Conservation (phyloP, 2,113 vertebrate species). For the Rousettus leschenaultii region DNA sequence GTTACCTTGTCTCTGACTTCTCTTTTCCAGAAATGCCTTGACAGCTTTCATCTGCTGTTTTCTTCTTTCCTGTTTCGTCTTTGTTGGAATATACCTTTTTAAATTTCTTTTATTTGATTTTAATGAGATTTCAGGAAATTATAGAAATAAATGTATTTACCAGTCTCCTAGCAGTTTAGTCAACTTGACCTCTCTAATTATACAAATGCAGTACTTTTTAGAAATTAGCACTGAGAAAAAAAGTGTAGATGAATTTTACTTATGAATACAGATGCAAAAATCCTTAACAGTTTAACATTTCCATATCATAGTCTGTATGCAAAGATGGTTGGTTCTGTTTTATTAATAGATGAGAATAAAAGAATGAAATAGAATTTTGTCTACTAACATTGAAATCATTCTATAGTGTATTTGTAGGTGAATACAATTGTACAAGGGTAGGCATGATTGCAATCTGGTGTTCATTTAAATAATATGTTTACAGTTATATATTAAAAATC, state of each 20-base stretch:
- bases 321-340: background rate
- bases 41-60: background rate
- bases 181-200: background rate
- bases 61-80: background rate
- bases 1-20: background rate
- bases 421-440: background rate
- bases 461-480: background rate
- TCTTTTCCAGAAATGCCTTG: background rate
- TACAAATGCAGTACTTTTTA: background rate
- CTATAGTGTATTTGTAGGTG: background rate
- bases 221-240: background rate
- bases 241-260: background rate
- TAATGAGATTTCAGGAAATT: background rate
- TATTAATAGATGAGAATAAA: background rate
- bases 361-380: background rate
- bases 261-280: background rate
- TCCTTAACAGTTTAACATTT: background rate
- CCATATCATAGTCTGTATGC: background rate
- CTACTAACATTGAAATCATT: background rate
- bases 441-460: background rate
- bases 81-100: background rate
- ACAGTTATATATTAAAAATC: background rate
- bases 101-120: background rate
- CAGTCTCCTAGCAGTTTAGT: background rate
- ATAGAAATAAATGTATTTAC: background rate